Evolutionary conservation across 2,797 vertebrate genomes (phyloP), one percentile per base, ranked within the genome.

Genomic region (Gymnopithys bicolor): DNA sequence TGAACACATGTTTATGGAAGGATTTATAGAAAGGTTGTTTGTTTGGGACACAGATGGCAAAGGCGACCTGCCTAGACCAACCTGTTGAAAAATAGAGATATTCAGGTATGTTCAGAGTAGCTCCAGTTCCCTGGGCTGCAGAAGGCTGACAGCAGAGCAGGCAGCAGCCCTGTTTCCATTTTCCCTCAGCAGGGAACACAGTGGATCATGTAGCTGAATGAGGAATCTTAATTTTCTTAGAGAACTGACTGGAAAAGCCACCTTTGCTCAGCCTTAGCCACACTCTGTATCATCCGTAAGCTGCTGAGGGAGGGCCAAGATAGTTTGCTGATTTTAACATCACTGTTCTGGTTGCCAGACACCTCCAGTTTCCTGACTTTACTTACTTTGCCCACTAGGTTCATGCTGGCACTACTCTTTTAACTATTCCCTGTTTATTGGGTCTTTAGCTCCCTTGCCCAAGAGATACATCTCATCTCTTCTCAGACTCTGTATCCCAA

Each of bases 11-110:
- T 84, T 94, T 93, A 87, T 91, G 74, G 91, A 89, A 91, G 67
- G 92, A 93, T 92, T 96, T 93, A 76, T 88, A 70, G 79, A 28
- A 67, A 78, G 28, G 33, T 64, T 78, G 51, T 24, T 91, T 84
- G 69, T 90, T 43, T 89, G 70, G 88, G 51, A 79, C 70, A 73
- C 9, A 60, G 74, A 92, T 62, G 51, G 87, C 41, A 73, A 55
- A 86, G 70, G 41, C 74, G 32, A 89, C 46, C 27, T 39, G 33
- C 67, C 70, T 56, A 80, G 56, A 52, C 35, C 59, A 76, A 18
- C 32, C 32, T 87, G 37, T 41, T 76, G 79, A 43, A 90, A 92
- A 93, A 56, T 48, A 63, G 19, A 76, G 37, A 23, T 49, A 43
- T 39, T 78, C 32, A 45, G 35, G 17, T 21, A 24, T 45, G 48